Evolutionary conservation across 2,888 invertebrate species (phyloP).

Genomic region (Cheilosia urbana): DNA sequence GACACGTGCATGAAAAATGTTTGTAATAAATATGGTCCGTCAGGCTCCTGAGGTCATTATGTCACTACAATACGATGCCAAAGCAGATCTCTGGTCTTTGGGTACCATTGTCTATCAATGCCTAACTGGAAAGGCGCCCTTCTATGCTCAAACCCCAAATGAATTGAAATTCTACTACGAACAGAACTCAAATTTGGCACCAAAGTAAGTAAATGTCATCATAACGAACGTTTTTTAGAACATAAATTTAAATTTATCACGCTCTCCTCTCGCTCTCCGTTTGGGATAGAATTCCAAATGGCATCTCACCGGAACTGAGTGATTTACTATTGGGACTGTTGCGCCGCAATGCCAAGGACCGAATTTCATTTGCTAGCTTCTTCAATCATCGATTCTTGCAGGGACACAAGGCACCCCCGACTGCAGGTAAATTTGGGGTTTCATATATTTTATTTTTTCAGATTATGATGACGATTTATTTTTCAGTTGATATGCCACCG

Average conservation of each 20-base stretch:
- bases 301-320: slow-evolving; percentile 95
- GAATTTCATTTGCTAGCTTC: slow-evolving; percentile 98
- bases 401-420: slow-evolving; percentile 86
- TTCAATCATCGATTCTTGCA: slow-evolving; percentile 96
- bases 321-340: slow-evolving; percentile 94
- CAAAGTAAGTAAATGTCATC: slow-evolving; percentile 88
- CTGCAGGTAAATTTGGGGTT: slow-evolving; percentile 82
- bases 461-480: slow-evolving; percentile 6
- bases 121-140: slow-evolving; percentile 99
- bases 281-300: slow-evolving; percentile 93
- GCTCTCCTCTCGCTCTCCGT: not conserved
- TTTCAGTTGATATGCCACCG: slow-evolving; percentile 81
- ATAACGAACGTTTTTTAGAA: not conserved
- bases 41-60: slow-evolving; percentile 99
- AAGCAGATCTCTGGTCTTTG: slow-evolving; percentile 99
- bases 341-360: slow-evolving; percentile 95
- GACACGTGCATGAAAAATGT: slow-evolving; percentile 1
- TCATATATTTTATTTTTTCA: not conserved
- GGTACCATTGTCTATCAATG: slow-evolving; percentile 99
- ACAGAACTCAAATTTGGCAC: slow-evolving; percentile 94
- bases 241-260: not conserved
- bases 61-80: slow-evolving; percentile 99
- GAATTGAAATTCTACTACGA: slow-evolving; percentile 98
- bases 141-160: slow-evolving; percentile 98
- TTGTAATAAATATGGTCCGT: not conserved